Percentiles rank a stretch among this genome's conserved stretches.
phyloP scores from a whole-genome alignment of 2,888 invertebrate genomes.

The Brachypterus glaber region DNA sequence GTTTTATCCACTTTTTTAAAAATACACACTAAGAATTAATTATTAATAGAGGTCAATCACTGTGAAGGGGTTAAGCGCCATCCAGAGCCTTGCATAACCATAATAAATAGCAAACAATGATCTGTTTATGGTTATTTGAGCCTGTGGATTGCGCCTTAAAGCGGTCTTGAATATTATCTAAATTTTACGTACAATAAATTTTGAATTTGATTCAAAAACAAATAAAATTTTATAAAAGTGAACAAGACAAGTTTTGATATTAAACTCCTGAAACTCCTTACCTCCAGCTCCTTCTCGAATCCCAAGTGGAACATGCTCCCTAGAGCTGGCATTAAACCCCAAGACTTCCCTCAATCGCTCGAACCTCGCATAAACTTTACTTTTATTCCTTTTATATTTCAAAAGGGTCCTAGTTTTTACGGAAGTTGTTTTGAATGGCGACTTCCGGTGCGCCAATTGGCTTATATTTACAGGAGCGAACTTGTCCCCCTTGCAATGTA shows the following conservation, averaged over 20 bases:
- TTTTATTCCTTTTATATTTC: conserved; percentile 33
- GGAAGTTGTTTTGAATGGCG: conserved; percentile 30
- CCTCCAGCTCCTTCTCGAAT: conserved; percentile 43
- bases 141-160: too few species aligned
- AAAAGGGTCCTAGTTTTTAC: conserved; percentile 23
- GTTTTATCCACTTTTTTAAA: too few species aligned
- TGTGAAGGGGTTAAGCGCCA: too few species aligned
- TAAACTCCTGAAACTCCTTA: conserved; percentile 33
- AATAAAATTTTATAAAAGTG: conserved; percentile 19
- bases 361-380: conserved; percentile 36
- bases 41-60: too few species aligned
- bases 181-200: too few species aligned
- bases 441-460: conserved; percentile 28
- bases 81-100: too few species aligned
- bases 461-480: conserved; percentile 54
- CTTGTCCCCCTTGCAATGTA: conserved; percentile 65
- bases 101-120: too few species aligned
- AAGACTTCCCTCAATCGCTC: conserved; percentile 34
- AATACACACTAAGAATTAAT: too few species aligned
- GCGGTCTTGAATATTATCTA: too few species aligned
- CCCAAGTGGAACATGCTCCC: conserved; percentile 39
- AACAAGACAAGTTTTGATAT: conserved; percentile 29
- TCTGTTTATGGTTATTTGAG: too few species aligned
- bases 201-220: too few species aligned
- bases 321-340: conserved; percentile 30